Conservation (phyloP, 2,888 invertebrate genomes). For the Phalera bucephala region DNA sequence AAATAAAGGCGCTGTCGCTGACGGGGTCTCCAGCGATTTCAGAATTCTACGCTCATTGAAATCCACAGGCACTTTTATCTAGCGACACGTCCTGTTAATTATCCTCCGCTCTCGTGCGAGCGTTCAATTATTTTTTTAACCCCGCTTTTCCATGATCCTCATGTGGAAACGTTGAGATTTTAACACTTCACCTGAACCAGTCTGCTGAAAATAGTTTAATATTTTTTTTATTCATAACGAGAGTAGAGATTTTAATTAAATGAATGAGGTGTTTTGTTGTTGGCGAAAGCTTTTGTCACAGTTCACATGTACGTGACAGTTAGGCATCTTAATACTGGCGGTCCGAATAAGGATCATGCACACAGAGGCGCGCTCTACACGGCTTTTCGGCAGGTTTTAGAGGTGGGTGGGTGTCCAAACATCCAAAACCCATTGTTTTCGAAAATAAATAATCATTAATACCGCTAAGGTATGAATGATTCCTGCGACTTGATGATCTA, state of each 20-base stretch:
- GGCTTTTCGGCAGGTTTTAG: too few species aligned
- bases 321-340: too few species aligned
- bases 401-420: too few species aligned
- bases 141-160: conserved; percentile 72
- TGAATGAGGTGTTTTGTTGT: conserved; percentile 64
- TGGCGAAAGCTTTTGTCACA: conserved; percentile 41
- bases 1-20: too few species aligned
- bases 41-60: conserved; percentile 68
- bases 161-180: conserved; percentile 79
- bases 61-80: conserved; percentile 75
- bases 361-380: too few species aligned
- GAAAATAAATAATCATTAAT: too few species aligned
- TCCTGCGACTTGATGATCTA: too few species aligned
- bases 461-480: too few species aligned
- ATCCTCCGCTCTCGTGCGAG: conserved; percentile 74
- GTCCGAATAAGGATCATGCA: too few species aligned
- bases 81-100: conserved; percentile 81
- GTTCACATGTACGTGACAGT: too few species aligned
- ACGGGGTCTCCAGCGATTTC: conserved; percentile 55
- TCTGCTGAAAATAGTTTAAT: conserved; percentile 69
- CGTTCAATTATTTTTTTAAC: conserved; percentile 74
- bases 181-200: conserved; percentile 79
- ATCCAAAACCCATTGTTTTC: too few species aligned
- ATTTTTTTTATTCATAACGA: conserved; percentile 56
- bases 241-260: conserved; percentile 73